Evolutionary conservation across 2,797 vertebrate species (phyloP), one percentile per base, ranked within the genome.

Genomic region (Sternotherus odoratus): DNA sequence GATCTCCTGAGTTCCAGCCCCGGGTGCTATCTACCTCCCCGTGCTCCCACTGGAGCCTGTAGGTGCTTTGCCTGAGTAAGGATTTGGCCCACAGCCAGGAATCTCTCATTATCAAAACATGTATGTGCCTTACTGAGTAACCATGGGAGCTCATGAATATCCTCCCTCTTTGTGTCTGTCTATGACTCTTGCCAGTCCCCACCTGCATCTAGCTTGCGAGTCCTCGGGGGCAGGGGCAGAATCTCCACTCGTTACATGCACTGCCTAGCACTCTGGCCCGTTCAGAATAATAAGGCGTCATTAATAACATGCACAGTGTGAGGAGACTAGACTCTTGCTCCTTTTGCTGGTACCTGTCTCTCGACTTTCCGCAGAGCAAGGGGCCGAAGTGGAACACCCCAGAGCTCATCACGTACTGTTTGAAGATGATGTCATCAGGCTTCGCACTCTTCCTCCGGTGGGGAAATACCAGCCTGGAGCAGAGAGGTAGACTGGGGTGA

Each of bases 321-420:
- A 28, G 69, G 72, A 17, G 43, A 36, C 36, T 36, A 79, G 49
- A 69, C 19, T 21, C 21, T 21, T 39, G 19, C n/a, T 69, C 66
- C 66, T 69, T 19, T 69, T 21, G 19, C 12, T 36, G 6, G n/a
- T 97, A 99, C 99, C 98, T 98, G 72, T 99, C 98, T 97, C 98
- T 99, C 78, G 98, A 98, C 96, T 99, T 99, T 83, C 99, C 98
- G 93, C 99, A 99, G n/a, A 99, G 98, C 92, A 99, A 97, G 0
- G 99, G 98, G n/a, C 99, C 99, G 7, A 99, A 99, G 93, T 99
- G 98, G 97, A 99, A 99, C 26, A 96, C 96, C 4, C 98, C 97
- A 1, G 92, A 91, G 88, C 97, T 97, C 84, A 98, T 82, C 21
- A 99, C 63, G 19, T 98, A 99, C 9, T 98, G 97, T 96, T 99